Evolutionary conservation across 2,888 invertebrate genomes (phyloP), one percentile per base, ranked within the genome.

Genomic region (Maniola hyperantus): DNA sequence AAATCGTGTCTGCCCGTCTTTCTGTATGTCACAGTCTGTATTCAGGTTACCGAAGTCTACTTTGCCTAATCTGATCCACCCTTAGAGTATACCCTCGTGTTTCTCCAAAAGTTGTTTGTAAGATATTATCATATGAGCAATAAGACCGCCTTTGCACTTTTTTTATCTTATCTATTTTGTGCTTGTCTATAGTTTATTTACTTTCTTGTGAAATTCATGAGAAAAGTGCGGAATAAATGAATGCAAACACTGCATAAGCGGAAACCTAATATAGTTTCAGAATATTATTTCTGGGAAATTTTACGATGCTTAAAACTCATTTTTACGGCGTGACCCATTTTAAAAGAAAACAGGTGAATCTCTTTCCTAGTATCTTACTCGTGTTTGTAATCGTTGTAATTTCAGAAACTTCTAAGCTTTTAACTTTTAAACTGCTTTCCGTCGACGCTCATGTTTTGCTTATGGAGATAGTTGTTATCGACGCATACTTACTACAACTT

Each of bases 291-390:
- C 44, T 20, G 44, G n/a, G 20, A 60, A 60, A 53, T 2, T 60
- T 53, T 60, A 60, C 42, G 44, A 46, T 18, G 64, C 13, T 15
- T 53, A 48, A 60, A 50, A 48, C 50, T 60, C 15, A 60, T 60
- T 50, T 60, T 60, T 18, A 50, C 46, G 50, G 59, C 63, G 54
- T 59, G 67, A 65, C 67, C 67, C 50, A 70, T 67, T 64, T 70
- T 55, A 59, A 39, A 46, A 59, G 57, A 42, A 67, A 62, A 60
- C 60, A 60, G 46, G 53, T 65, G 67, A 54, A 67, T 59, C 65
- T 67, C 67, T 67, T 67, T 64, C 48, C 54, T 65, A 65, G 65
- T 67, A 63, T 67, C 63, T 60, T 63, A 65, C 60, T 64, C 57
- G 50, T 63, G 51, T 70, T 60, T 59, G 20, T 64, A 20, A 58